phyloP scores from a whole-genome alignment of 2,888 invertebrate species.

The Zeuzera pyrina region DNA sequence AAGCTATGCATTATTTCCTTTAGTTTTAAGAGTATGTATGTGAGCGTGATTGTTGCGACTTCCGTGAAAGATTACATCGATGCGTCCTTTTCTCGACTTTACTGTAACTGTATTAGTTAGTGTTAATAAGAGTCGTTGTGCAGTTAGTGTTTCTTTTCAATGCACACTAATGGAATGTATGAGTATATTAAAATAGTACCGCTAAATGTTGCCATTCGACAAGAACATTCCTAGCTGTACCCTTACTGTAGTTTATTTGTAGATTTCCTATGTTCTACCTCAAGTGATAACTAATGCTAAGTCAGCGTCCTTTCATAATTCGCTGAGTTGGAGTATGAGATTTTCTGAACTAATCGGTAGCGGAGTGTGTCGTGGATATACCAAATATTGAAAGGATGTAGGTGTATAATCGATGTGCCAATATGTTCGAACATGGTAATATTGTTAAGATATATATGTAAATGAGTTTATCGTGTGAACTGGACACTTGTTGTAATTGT shows the following conservation, averaged over 20 bases:
- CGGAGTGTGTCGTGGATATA: constrained; percentile 29
- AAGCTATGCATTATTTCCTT: constrained; percentile 65
- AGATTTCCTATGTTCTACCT: constrained; percentile 66
- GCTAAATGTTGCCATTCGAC: constrained; percentile 64
- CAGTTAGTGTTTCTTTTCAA: constrained; percentile 36
- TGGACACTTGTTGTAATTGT: constrained; percentile 60
- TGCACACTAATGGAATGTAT: constrained; percentile 36
- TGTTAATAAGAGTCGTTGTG: too few species aligned
- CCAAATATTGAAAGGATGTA: constrained; percentile 63
- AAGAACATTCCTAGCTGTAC: constrained; percentile 67
- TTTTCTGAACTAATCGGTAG: constrained; percentile 1
- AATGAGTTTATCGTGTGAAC: constrained; percentile 58
- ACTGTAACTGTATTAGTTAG: constrained; percentile 17
- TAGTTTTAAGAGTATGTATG: constrained; percentile 40
- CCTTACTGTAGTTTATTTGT: constrained; percentile 59
- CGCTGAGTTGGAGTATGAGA: neutral
- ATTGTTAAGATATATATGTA: constrained; percentile 64
- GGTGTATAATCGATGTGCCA: constrained; percentile 59
- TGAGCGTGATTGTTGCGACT: constrained; percentile 5
- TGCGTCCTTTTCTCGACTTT: constrained; percentile 36
- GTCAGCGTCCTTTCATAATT: constrained; percentile 55
- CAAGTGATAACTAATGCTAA: constrained; percentile 63
- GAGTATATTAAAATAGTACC: constrained; percentile 57
- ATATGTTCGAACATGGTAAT: constrained; percentile 64
- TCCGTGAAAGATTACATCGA: constrained; percentile 22